Conservation (phyloP, 2,888 invertebrate genomes). For the Oxystoma pomonae region DNA sequence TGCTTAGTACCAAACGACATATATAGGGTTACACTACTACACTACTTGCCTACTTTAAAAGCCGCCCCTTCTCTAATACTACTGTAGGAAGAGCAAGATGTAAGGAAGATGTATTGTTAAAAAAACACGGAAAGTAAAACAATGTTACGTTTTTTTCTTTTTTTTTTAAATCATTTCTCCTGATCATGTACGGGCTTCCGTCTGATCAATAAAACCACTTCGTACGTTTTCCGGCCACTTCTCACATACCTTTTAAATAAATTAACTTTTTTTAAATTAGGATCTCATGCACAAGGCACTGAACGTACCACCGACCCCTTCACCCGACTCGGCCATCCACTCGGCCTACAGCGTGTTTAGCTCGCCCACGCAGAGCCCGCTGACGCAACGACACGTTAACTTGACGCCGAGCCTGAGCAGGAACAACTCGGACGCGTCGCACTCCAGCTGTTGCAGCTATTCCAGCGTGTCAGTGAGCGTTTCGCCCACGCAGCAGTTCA, state of each 20-base stretch:
- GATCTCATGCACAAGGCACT: conserved; percentile 52
- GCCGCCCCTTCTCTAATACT: no score
- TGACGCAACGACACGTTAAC: conserved; percentile 76
- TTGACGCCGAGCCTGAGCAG: conserved; percentile 81
- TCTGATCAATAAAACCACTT: neutral
- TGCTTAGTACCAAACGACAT: no score
- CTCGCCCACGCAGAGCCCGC: conserved; percentile 83
- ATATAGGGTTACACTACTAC: no score
- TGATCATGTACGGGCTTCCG: no score
- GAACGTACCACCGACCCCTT: conserved; percentile 72
- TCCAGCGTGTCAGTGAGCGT: conserved; percentile 60
- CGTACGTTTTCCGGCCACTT: neutral
- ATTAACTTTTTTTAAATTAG: conserved; percentile 5
- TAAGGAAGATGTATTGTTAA: no score
- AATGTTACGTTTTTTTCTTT: no score
- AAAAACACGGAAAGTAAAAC: no score
- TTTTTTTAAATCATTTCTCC: no score
- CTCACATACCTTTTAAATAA: neutral
- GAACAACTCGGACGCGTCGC: conserved; percentile 88
- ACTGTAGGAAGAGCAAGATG: no score
- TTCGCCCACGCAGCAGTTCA: conserved; percentile 61
- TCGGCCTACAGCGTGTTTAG: conserved; percentile 80
- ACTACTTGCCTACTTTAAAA: no score
- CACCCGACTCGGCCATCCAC: conserved; percentile 86
- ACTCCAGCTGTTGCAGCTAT: conserved; percentile 84